Base-by-base conservation (phyloP, 2,113 vertebrate genomes). In the Microcebus griseorufus region DNA sequence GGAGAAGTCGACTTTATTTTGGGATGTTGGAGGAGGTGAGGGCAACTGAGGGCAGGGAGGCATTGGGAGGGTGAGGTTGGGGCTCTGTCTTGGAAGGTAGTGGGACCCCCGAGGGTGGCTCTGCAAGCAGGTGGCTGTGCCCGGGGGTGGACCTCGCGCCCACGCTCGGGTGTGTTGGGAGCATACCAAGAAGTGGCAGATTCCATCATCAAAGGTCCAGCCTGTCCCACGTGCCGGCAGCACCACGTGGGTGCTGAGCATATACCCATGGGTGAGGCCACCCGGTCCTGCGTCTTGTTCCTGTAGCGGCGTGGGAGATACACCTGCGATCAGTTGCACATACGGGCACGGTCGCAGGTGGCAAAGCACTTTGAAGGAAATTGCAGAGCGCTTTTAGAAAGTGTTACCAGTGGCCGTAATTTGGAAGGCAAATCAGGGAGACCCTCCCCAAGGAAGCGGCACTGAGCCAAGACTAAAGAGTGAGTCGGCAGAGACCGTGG, bases 261-360 rank as follows among this genome's bases (percentile, higher is more conserved):
- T n/a, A 6, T 23, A 18, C 58, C 1, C 9, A 0, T 2, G 14
- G 25, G 13, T 6, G 27, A 45, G 39, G 39, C 72, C 27, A 12
- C 39, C 6, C 6, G 23, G 8, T 20, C 62, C 34, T 64, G 34
- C 20, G 29, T 16, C 22, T 13, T 1, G 45, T 51, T 16, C 48
- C 23, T 13, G 16, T 6, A 11, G 37, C 51, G 37, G 42, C 20
- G 51, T 29, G 32, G 20, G 76, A 34, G 75, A 11, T 11, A 13
- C 32, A 79, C 17, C 3, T n/a, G 10, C 37, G 34, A 34, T 23
- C 55, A 8, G 16, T 1, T 0, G 22, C 29, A 27, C 39, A 32
- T 55, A 6, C 22, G 18, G 1, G 1, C 1, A 3, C 1, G 53
- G n/a, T 9, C 22, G 7, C 65, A 1, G 0, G 25, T 10, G 27